Evolutionary conservation across 1,140 invertebrate species (phyloP).

Genomic region (Lasioglossum albipes): DNA sequence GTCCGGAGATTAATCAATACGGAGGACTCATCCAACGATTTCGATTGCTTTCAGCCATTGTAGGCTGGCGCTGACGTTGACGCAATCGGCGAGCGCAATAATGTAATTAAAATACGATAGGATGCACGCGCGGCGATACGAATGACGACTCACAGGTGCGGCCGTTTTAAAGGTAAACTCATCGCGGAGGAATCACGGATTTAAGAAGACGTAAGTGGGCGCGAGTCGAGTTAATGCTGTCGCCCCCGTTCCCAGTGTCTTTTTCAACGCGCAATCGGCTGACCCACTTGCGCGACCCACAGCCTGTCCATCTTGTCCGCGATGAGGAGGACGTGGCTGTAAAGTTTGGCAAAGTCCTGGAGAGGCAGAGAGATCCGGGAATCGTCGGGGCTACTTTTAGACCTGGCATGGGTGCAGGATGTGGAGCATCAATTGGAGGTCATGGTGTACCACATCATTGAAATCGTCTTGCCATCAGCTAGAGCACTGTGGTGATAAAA

Average conservation of each 20-base stretch:
- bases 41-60: background rate
- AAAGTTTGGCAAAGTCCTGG: no score
- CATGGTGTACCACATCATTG: no score
- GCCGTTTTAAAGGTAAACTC: constrained; percentile 26
- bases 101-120: constrained; percentile 3
- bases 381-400: no score
- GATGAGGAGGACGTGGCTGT: no score
- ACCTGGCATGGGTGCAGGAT: no score
- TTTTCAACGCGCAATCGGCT: background rate
- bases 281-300: constrained; percentile 19
- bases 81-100: background rate
- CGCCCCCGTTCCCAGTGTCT: constrained; percentile 35
- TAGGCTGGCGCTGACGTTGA: background rate
- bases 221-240: constrained; percentile 43
- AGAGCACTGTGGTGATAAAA: no score
- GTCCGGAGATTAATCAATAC: constrained; percentile 9
- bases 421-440: no score
- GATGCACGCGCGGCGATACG: background rate
- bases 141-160: constrained; percentile 26
- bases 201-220: constrained; percentile 34
- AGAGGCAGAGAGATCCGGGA: no score
- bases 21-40: background rate
- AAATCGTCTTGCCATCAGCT: no score
- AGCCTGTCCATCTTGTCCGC: no score
- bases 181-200: constrained; percentile 39